phyloP scores from a whole-genome alignment of 2,797 vertebrate species.

The Champsocephalus esox region DNA sequence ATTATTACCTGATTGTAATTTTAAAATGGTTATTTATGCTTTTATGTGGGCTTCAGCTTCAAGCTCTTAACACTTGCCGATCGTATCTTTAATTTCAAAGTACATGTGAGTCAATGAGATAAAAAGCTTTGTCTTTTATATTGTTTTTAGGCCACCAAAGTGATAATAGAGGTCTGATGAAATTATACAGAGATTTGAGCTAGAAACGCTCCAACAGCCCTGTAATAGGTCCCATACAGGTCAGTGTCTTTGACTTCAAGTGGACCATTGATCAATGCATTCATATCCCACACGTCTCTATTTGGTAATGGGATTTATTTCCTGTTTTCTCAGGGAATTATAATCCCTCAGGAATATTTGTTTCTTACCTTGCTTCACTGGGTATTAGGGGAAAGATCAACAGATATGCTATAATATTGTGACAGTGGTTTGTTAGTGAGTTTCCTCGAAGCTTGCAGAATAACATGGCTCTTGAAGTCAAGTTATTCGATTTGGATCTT shows the following conservation, averaged over 20 bases:
- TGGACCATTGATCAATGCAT: slow-evolving; percentile 25
- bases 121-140: slow-evolving; percentile 13
- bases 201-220: slow-evolving; percentile 45
- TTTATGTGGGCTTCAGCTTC: slow-evolving; percentile 13
- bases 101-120: slow-evolving; percentile 21
- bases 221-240: slow-evolving; percentile 36
- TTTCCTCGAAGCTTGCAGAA: slow-evolving; percentile 43
- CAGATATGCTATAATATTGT: slow-evolving; percentile 36
- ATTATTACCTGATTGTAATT: slow-evolving; percentile 4
- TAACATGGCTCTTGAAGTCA: slow-evolving; percentile 35
- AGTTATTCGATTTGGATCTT: slow-evolving; percentile 39
- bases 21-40: slow-evolving; percentile 26
- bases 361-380: slow-evolving; percentile 23
- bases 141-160: slow-evolving; percentile 42
- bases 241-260: slow-evolving; percentile 14
- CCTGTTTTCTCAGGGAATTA: slow-evolving; percentile 16
- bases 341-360: slow-evolving; percentile 26
- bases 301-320: slow-evolving; percentile 27
- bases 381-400: slow-evolving; percentile 52
- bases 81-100: slow-evolving; percentile 17
- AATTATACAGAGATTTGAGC: slow-evolving; percentile 16
- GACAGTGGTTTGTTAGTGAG: slow-evolving; percentile 29
- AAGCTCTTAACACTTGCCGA: background rate
- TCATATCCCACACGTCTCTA: slow-evolving; percentile 35
- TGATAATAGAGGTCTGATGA: slow-evolving; percentile 41